phyloP scores from a whole-genome alignment of 2,888 invertebrate genomes.

The Pristionchus maxplancki region DNA sequence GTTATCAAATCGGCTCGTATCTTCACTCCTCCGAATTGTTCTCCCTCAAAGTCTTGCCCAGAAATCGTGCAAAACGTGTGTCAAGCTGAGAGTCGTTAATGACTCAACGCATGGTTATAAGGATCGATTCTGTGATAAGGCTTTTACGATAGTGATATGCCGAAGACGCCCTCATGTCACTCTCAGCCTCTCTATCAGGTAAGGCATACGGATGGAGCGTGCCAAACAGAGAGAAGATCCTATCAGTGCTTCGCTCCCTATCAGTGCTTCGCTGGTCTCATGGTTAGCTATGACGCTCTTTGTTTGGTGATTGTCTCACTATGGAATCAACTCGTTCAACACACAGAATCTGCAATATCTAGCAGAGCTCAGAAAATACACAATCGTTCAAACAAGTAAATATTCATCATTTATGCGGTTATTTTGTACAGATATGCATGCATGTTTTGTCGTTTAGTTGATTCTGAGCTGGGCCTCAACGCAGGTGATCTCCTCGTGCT shows the following conservation, averaged over 20 bases:
- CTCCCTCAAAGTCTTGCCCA: too few species aligned
- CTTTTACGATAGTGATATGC: neutral
- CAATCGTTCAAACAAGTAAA: neutral
- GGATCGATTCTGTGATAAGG: neutral
- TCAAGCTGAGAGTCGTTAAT: neutral
- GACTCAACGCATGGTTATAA: conserved; percentile 5
- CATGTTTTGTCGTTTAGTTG: conserved; percentile 55
- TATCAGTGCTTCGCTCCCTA: too few species aligned
- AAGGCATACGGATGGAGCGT: too few species aligned
- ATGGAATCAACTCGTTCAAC: too few species aligned
- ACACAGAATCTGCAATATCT: neutral
- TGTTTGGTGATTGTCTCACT: neutral
- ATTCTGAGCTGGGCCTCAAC: conserved; percentile 72
- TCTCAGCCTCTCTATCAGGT: too few species aligned
- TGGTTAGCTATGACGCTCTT: neutral
- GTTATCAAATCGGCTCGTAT: too few species aligned
- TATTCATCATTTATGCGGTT: conserved; percentile 35
- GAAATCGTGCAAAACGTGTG: too few species aligned
- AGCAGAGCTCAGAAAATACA: neutral
- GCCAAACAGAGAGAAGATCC: too few species aligned
- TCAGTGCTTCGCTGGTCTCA: neutral
- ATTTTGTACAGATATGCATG: conserved; percentile 44
- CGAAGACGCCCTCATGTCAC: too few species aligned
- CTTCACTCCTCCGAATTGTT: too few species aligned
- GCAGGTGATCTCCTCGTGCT: conserved; percentile 71